Evolutionary conservation across 1,140 invertebrate species (phyloP), one percentile per base, ranked within the genome.

Genomic region (Heliconius eleuchia): DNA sequence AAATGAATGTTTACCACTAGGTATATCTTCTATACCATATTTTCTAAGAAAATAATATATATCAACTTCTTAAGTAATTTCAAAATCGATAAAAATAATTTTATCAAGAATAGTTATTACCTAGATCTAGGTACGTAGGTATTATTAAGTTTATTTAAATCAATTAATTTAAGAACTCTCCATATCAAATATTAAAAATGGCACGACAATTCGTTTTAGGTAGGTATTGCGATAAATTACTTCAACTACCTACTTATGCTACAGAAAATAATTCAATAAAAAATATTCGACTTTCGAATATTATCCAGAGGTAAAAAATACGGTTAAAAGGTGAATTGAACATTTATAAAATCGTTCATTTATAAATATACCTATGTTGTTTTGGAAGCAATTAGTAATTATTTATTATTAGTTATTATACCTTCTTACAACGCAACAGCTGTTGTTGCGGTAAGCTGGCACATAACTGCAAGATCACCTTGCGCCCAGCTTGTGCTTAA

Each of bases 321-420:
- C 13, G 27, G 9, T 66, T 66, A 66, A 66, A 66, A 66, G 8
- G n/a, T 23, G 27, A 27, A 30, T n/a, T 5, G 11, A 18, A 66
- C 30, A 30, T 66, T 66, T 19, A 30, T 27, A 66, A 27, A 66
- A 27, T 16, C 27, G 11, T 57, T 57, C 60, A 0, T 66, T 66
- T 66, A 66, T 66, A 66, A 27, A 66, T 19, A 3, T 57, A 57
- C 60, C 8, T 66, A 66, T 16, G 11, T 66, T 23, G 27, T 27
- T 66, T 66, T 66, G 23, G 60, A 66, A 66, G 60, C 27, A 66
- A 66, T 66, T 66, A 66, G 23, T 66, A 16, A 30, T 66, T 66
- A 66, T 66, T 66, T 66, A 66, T 66, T 66, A 66, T 66, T 66
- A 66, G 60, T 66, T 66, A 66, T 66, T 66, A 66, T 66, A 66